Conservation (phyloP, 2,888 invertebrate genomes). For the Synanthedon myopaeformis region DNA sequence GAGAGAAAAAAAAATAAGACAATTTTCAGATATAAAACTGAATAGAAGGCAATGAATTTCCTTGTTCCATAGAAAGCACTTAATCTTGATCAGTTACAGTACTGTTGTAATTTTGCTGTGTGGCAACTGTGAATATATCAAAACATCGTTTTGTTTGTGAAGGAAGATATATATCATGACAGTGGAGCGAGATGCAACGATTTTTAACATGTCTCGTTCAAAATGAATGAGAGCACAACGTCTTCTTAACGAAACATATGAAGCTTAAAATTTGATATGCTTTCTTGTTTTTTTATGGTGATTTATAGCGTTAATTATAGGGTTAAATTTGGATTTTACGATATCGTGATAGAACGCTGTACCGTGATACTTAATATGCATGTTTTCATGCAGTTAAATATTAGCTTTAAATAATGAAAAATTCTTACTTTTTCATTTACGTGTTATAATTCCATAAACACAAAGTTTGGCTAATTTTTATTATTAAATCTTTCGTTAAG, state of each 20-base stretch:
- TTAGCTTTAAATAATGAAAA: no score
- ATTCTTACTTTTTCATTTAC: no score
- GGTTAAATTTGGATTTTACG: neutral
- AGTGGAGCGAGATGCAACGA: neutral
- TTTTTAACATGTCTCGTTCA: conserved; percentile 8
- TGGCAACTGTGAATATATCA: conserved; percentile 23
- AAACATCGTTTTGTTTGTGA: conserved; percentile 18
- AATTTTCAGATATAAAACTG: no score
- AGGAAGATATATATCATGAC: conserved; percentile 6
- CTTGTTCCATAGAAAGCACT: no score
- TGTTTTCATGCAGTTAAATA: no score
- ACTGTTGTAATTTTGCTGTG: conserved; percentile 7
- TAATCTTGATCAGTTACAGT: neutral
- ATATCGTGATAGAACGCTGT: no score
- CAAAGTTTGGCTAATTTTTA: no score
- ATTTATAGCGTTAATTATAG: neutral
- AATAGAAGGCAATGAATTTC: no score
- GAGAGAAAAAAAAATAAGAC: no score
- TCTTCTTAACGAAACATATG: conserved; percentile 5
- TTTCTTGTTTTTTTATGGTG: neutral
- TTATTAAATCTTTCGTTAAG: no score
- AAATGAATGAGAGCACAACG: conserved; percentile 7
- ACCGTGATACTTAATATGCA: no score
- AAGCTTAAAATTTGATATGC: conserved; percentile 6
- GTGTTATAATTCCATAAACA: no score